Conservation (phyloP, 2,797 vertebrate species). For the Melanotaenia pygmaea region DNA sequence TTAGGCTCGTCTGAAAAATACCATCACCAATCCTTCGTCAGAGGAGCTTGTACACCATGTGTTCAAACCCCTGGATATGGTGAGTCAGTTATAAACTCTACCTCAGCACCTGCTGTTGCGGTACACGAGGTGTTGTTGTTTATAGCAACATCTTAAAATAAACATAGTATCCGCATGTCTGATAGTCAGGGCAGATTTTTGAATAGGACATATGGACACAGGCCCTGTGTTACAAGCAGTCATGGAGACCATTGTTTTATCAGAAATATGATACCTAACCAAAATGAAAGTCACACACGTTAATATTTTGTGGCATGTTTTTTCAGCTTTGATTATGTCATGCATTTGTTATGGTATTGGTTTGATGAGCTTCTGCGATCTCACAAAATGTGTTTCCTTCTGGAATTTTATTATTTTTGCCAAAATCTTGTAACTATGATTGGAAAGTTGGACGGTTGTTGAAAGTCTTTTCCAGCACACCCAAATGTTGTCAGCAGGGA, state of each 20-base stretch:
- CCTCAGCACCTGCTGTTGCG: conserved; percentile 25
- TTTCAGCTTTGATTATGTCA: neutral
- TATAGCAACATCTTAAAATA: conserved; percentile 15
- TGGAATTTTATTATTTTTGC: too few relatives aligned
- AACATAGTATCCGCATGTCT: neutral
- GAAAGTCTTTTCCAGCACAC: neutral
- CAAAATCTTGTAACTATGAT: neutral
- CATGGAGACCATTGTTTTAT: neutral
- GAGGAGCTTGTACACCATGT: conserved; percentile 88
- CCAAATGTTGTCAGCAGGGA: neutral
- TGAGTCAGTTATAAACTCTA: conserved; percentile 67
- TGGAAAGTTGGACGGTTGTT: neutral
- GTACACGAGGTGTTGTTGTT: neutral
- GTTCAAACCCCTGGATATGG: conserved; percentile 89
- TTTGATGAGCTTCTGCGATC: neutral
- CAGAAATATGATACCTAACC: neutral
- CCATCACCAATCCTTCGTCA: conserved; percentile 87
- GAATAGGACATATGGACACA: neutral
- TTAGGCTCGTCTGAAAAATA: conserved; percentile 85
- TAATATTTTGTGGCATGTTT: neutral
- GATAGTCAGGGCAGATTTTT: neutral
- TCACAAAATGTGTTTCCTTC: neutral
- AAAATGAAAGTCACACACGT: too few relatives aligned
- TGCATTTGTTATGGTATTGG: neutral
- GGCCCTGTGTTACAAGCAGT: neutral